Base-by-base conservation (phyloP, 1,140 invertebrate species). In the Caenorhabditis brenneri region DNA sequence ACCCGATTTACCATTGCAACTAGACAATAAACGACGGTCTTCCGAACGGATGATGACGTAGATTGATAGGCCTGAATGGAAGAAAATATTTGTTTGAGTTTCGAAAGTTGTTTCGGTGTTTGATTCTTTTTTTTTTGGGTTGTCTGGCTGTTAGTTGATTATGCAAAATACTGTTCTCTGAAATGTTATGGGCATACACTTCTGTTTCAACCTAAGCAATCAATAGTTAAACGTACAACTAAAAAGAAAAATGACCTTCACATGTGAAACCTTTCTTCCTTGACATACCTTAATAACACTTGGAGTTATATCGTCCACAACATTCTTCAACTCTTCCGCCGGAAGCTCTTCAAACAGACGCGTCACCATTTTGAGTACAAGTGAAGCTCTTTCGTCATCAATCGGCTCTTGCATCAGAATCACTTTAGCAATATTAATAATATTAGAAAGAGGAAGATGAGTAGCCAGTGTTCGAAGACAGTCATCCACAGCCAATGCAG, bases 1-100 rank as follows among this genome's bases (percentile, higher is more conserved):
- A 74, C 65, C 22, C 65, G 65, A 42, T 74, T 74, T 24, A 74
- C 65, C 65, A 74, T 74, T 7, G 65, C 65, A n/a, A 74, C 65
- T 10, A 74, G 65, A 42, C 65, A 74, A 42, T 74, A 74, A n/a
- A 74, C 65, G 36, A 74, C 65, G 65, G 65, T 74, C 65, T 74
- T 74, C 65, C 65, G 16, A 42, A 74, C 65, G 3, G 65, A 42
- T 74, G 65, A 74, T 42, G 65, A 74, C 65, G 65, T 74, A 6
- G 65, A 74, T 46, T 74, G 65, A n/a, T 74, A 74, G n/a, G 65
- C 65, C 65, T 74, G 65, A 15, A 42, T 65, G 5, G 33, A 36
- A 36, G 29, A 22, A 16, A 36, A 36, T 10, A 36, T 36, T 65
- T 19, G n/a, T 31, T n/a, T 24, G 22, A 24, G 19, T 65, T 58